Evolutionary conservation across 2,888 invertebrate genomes (phyloP).

Genomic region (Dorcus hopei): DNA sequence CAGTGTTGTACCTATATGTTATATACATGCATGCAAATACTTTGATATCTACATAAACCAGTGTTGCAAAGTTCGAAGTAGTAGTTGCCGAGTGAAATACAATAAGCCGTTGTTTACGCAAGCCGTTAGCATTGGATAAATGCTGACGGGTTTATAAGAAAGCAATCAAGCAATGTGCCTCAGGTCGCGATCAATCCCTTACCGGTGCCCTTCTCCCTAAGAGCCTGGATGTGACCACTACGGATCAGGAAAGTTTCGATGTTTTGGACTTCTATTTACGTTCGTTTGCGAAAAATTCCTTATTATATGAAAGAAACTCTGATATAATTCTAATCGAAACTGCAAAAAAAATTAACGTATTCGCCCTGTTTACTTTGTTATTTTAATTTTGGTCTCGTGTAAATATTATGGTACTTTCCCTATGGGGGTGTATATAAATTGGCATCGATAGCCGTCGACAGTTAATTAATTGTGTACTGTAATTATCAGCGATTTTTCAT

Average conservation of each 20-base stretch:
- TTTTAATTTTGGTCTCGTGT: background rate
- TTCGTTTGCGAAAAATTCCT: too few species aligned
- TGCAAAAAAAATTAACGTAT: too few species aligned
- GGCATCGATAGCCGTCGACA: background rate
- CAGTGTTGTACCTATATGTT: too few species aligned
- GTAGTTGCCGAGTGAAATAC: conserved; percentile 20
- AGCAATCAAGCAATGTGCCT: conserved; percentile 55
- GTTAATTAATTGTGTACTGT: background rate
- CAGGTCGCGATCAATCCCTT: conserved; percentile 35
- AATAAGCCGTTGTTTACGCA: conserved; percentile 37
- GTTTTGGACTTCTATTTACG: too few species aligned
- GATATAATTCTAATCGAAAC: too few species aligned
- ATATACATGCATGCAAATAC: too few species aligned
- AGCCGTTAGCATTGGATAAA: conserved; percentile 37
- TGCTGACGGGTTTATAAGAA: conserved; percentile 46
- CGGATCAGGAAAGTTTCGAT: background rate
- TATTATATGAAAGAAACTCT: too few species aligned
- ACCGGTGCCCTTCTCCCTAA: background rate
- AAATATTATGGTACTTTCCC: background rate
- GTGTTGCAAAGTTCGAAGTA: background rate
- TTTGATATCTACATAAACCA: too few species aligned
- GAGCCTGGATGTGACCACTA: background rate
- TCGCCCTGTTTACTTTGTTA: too few species aligned
- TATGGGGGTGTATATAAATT: background rate
- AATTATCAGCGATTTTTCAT: background rate